Evolutionary conservation across 2,888 invertebrate genomes (phyloP), one percentile per base, ranked within the genome.

Genomic region (Pristionchus entomophagus): DNA sequence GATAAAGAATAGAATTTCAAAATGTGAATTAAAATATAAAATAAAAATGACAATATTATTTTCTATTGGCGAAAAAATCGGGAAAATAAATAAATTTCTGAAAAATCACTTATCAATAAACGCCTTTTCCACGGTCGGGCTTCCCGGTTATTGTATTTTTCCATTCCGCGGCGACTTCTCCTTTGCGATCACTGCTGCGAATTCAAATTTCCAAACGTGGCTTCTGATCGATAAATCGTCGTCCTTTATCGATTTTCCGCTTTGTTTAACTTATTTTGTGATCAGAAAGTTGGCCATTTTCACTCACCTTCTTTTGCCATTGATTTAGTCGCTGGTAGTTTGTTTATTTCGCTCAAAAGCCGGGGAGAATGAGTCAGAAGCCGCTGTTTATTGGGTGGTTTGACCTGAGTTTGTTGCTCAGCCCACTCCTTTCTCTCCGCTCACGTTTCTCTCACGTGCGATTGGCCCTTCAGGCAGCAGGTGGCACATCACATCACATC

Each of bases 401-500:
- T 73, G 41, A 41, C 41, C 73, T 19, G 65, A 35, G 41, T 45
- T 38, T 73, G 26, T 73, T 73, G 38, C 38, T 73, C 12, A 22
- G 26, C 73, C 73, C 41, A 38, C 73, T 73, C 73, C 73, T 73
- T n/a, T n/a, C 26, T 2, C 73, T 26, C n/a, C 12, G 26, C 19
- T 35, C 73, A 73, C 73, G 73, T 73, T 41, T 19, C 10, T 1
- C 73, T 41, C 41, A 73, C 73, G 41, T 73, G 73, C 41, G 73
- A 22, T 73, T n/a, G 41, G 26, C 2, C 73, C 45, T 14, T 1
- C 2, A 17, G 41, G 14, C n/a, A 41, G 38, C 73, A 73, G 73
- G 73, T 73, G 73, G 41, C 73, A 45, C 73, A 73, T 56, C 56
- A 56, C 56, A 56, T 73, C 73, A 73, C 73, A 45, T 10, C 73